Percentiles rank a stretch among this genome's conserved stretches.
These are phyloP conservation scores for Caenorhabditis virilis DNA, from an alignment of 2,888 invertebrate genomes.

Conservation along the genomic window DNA sequence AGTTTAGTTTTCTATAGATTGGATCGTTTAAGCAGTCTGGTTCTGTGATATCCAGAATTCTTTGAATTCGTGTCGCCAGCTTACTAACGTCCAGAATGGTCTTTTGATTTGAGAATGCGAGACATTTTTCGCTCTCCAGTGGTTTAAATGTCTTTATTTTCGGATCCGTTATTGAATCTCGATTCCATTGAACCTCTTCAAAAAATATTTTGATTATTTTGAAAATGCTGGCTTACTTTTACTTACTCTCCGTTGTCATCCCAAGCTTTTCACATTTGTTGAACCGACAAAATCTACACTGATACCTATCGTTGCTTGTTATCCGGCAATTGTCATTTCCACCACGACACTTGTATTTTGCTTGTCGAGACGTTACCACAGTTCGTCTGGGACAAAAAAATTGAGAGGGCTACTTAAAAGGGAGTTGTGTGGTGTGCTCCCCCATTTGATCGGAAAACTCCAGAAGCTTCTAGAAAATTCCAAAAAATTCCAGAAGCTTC, in stretches of 20 bases:
- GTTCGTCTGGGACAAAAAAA: background rate
- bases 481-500: too few species aligned
- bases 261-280: background rate
- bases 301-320: background rate
- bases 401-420: too few species aligned
- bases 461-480: too few species aligned
- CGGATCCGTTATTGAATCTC: background rate
- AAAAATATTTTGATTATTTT: background rate
- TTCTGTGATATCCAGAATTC: too few species aligned
- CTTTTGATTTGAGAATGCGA: too few species aligned
- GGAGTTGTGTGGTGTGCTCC: too few species aligned
- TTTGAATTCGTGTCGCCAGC: too few species aligned
- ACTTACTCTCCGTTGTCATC: background rate
- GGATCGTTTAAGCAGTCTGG: background rate
- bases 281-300: background rate
- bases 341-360: background rate
- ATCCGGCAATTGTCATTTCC: background rate
- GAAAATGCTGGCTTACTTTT: background rate
- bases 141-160: background rate
- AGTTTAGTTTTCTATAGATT: constrained; percentile 12
- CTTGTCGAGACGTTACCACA: background rate
- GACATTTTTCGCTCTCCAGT: background rate
- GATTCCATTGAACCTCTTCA: background rate
- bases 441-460: too few species aligned
- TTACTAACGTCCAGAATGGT: too few species aligned